phyloP scores from a whole-genome alignment of 2,797 vertebrate genomes.

The Ctenopoma kingsleyae region DNA sequence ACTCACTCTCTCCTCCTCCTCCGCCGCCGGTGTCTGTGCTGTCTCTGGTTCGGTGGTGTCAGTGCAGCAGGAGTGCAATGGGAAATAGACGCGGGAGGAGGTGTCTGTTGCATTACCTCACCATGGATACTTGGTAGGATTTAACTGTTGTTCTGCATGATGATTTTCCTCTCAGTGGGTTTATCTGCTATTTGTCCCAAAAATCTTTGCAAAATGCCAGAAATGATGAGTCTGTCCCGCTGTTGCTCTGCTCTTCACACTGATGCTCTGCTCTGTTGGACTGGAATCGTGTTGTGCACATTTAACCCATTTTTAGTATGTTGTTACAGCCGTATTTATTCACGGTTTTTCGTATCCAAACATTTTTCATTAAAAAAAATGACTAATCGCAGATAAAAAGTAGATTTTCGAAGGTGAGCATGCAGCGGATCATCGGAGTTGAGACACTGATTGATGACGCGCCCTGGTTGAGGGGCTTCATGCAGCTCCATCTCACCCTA shows the following conservation, averaged over 20 bases:
- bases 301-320: not conserved
- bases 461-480: slow-evolving; percentile 41
- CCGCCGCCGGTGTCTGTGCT: slow-evolving; percentile 27
- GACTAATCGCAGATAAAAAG: not conserved
- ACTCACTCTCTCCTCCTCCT: not conserved
- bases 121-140: slow-evolving; percentile 73
- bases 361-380: not conserved
- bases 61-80: slow-evolving; percentile 58
- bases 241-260: slow-evolving; percentile 9
- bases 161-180: not conserved
- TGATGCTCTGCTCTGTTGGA: not conserved
- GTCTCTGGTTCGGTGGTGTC: slow-evolving; percentile 41
- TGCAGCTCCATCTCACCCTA: slow-evolving; percentile 45
- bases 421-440: slow-evolving; percentile 48
- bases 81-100: slow-evolving; percentile 60
- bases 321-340: not conserved
- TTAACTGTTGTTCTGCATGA: slow-evolving; percentile 28
- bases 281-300: not conserved
- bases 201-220: not conserved
- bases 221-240: not conserved
- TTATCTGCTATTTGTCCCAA: not conserved
- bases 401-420: not conserved
- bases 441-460: slow-evolving; percentile 50
- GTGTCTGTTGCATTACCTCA: slow-evolving; percentile 45
- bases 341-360: not conserved